Conservation (phyloP, 2,797 vertebrate genomes). For the Mastacembelus armatus region DNA sequence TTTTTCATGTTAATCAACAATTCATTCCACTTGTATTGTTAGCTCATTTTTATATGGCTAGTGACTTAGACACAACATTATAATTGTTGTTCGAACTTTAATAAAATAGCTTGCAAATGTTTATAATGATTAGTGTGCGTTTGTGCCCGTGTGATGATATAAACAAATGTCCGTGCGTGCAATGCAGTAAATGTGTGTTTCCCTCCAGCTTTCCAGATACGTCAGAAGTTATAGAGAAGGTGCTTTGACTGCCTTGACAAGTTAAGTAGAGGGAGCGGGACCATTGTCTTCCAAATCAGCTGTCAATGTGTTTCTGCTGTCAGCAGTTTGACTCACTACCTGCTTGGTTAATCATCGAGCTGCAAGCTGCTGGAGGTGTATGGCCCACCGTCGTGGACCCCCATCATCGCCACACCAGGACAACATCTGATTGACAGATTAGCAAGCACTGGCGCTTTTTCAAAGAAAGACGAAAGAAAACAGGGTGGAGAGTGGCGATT, state of each 20-base stretch:
- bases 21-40: not conserved
- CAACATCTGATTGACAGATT: constrained; percentile 86
- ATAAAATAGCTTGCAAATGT: not conserved
- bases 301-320: constrained; percentile 82
- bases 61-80: not conserved
- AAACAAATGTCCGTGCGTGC: constrained; percentile 1
- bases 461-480: constrained; percentile 67
- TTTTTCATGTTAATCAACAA: not conserved
- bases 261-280: constrained; percentile 82
- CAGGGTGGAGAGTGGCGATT: constrained; percentile 63
- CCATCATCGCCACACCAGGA: constrained; percentile 77
- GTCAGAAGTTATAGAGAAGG: constrained; percentile 76
- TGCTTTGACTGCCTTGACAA: constrained; percentile 85
- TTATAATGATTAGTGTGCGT: not conserved
- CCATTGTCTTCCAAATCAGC: constrained; percentile 88
- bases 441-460: constrained; percentile 82
- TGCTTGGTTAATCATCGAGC: constrained; percentile 89
- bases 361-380: constrained; percentile 80
- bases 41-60: not conserved
- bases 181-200: constrained; percentile 34
- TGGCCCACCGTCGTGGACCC: constrained; percentile 67
- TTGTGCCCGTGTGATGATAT: not conserved
- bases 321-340: constrained; percentile 87
- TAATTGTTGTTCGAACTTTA: not conserved
- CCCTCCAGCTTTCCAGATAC: constrained; percentile 60